Conservation (phyloP, 2,113 vertebrate genomes). For the Anthoscopus minutus region DNA sequence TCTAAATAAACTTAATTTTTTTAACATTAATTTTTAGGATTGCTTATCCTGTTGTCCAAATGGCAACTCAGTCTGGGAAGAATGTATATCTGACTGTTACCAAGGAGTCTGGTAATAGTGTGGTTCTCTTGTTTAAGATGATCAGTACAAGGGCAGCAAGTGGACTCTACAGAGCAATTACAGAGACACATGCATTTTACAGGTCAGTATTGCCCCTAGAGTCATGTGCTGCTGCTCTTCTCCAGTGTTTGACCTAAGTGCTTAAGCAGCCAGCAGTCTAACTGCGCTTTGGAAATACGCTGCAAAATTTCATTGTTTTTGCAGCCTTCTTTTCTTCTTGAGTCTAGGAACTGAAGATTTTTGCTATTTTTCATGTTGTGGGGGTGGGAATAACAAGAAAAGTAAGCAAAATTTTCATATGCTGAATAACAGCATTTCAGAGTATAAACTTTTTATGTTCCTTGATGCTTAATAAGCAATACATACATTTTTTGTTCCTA, state of each 20-base stretch:
- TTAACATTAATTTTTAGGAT: slow-evolving; percentile 65
- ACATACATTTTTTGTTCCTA: fast-evolving
- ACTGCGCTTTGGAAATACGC: neutral
- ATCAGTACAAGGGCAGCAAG: slow-evolving; percentile 95
- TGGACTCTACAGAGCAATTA: slow-evolving; percentile 93
- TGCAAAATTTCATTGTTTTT: neutral
- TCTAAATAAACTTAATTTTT: neutral
- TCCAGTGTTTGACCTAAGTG: neutral
- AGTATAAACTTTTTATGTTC: neutral
- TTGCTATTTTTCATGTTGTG: neutral
- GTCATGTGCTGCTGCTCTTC: neutral
- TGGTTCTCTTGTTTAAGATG: slow-evolving; percentile 92
- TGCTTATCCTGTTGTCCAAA: slow-evolving; percentile 95
- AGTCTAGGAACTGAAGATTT: neutral
- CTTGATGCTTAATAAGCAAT: neutral
- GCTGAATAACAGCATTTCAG: neutral
- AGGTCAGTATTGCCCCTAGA: slow-evolving; percentile 70
- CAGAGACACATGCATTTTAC: slow-evolving; percentile 97
- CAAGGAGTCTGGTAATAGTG: slow-evolving; percentile 90
- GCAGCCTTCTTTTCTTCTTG: neutral
- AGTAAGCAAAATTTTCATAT: neutral
- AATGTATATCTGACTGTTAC: slow-evolving; percentile 93
- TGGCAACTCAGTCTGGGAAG: slow-evolving; percentile 97
- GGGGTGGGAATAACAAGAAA: neutral
- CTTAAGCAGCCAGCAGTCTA: neutral